A percentile compares a stretch with the other conserved stretches of the same genome.
Conservation (phyloP, 1,140 invertebrate species). For the Drosophila hydei region DNA sequence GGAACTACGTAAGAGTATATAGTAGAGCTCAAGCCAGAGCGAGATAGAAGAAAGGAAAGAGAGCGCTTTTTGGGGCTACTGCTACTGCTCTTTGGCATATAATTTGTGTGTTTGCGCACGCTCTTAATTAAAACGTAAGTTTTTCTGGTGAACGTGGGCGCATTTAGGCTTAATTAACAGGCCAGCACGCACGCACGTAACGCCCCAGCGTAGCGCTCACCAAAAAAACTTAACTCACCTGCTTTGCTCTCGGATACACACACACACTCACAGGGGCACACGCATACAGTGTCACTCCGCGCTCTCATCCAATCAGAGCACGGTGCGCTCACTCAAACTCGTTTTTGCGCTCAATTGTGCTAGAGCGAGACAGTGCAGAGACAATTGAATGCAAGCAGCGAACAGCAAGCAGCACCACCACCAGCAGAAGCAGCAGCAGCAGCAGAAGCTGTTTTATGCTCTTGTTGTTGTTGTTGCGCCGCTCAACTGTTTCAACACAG, state of each 20-base stretch:
- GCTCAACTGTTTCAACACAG: slow-evolving; percentile 65
- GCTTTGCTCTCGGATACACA: slow-evolving; percentile 19
- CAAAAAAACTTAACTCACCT: slow-evolving; percentile 33
- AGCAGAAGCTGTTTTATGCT: slow-evolving; percentile 65
- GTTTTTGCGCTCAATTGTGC: slow-evolving; percentile 55
- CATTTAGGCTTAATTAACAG: slow-evolving; percentile 72
- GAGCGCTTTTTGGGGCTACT: slow-evolving; percentile 8
- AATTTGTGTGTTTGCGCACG: slow-evolving; percentile 16
- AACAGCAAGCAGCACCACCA: slow-evolving; percentile 15
- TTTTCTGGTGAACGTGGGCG: slow-evolving; percentile 33
- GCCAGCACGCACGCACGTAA: slow-evolving; percentile 51
- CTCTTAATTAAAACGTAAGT: slow-evolving; percentile 65
- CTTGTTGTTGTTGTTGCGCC: slow-evolving; percentile 40
- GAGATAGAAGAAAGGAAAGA: neutral
- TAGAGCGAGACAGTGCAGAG: slow-evolving; percentile 48
- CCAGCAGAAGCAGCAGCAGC: slow-evolving; percentile 26
- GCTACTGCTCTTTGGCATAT: slow-evolving; percentile 39
- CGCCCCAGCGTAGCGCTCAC: slow-evolving; percentile 56
- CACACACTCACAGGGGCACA: neutral
- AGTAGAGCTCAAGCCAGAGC: neutral
- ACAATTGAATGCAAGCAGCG: slow-evolving; percentile 47
- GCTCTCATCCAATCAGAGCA: slow-evolving; percentile 57
- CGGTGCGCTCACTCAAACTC: slow-evolving; percentile 67
- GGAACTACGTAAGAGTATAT: slow-evolving; percentile 8
- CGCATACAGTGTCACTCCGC: neutral